Percentiles rank a stretch among this genome's conserved stretches.
phyloP scores from a whole-genome alignment of 2,888 invertebrate species.

The Drosophila paranaensis region DNA sequence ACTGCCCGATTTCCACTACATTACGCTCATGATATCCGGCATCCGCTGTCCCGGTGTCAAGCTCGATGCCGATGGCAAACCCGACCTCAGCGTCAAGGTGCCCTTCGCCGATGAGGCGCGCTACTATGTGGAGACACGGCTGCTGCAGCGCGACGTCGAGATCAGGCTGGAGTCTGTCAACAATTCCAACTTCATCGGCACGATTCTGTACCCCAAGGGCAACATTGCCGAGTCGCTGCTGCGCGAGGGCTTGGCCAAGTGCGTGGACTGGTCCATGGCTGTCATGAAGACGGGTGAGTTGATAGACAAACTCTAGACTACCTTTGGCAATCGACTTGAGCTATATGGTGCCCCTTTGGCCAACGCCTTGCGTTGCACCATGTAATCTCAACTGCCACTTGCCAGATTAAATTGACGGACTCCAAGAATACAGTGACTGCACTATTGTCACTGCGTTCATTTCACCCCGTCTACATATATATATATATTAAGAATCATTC shows the following conservation, averaged over 20 bases:
- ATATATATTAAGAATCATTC: neutral
- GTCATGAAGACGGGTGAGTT: conserved; percentile 88
- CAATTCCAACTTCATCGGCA: conserved; percentile 97
- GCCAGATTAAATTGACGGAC: conserved; percentile 81
- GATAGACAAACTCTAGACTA: too few relatives aligned
- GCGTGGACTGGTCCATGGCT: conserved; percentile 96
- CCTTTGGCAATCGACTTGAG: conserved; percentile 46
- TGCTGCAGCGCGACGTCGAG: conserved; percentile 96
- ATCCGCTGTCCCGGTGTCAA: conserved; percentile 94
- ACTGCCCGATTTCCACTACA: conserved; percentile 94
- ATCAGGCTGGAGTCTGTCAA: conserved; percentile 96
- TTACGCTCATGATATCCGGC: conserved; percentile 98
- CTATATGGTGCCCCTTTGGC: conserved; percentile 57
- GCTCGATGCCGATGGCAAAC: conserved; percentile 89
- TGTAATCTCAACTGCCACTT: conserved; percentile 46
- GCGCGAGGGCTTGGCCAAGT: conserved; percentile 95
- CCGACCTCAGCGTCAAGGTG: conserved; percentile 88
- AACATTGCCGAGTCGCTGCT: conserved; percentile 97
- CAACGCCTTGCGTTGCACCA: conserved; percentile 55
- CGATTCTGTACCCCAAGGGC: conserved; percentile 94
- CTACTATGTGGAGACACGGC: conserved; percentile 95
- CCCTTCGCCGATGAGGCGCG: conserved; percentile 95
- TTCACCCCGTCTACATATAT: conserved; percentile 84
- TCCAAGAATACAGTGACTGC: conserved; percentile 81
- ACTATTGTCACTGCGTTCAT: conserved; percentile 73